These are phyloP conservation scores for Podarcis lilfordi DNA, from an alignment of 2,797 vertebrate species.

Conservation along the genomic window DNA sequence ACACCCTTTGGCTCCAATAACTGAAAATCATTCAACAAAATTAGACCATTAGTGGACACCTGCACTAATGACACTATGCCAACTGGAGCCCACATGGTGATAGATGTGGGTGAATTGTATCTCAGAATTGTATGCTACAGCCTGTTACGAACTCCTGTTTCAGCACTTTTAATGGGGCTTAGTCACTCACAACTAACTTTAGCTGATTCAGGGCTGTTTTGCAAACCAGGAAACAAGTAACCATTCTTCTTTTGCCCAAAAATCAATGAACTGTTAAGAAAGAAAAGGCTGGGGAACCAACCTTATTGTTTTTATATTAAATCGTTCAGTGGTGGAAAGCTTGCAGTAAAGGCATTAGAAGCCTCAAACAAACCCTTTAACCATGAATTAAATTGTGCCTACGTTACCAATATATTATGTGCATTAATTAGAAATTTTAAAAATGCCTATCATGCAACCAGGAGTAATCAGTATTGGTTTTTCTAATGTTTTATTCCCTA, in stretches of 20 bases:
- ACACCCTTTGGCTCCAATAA: no score
- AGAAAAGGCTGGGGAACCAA: slow-evolving; percentile 40
- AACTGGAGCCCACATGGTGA: no score
- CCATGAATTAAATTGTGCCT: slow-evolving; percentile 43
- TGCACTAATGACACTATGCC: no score
- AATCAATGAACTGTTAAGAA: slow-evolving; percentile 30
- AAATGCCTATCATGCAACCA: slow-evolving; percentile 58
- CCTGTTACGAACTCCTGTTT: neutral
- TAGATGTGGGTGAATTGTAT: no score
- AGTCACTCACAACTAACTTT: slow-evolving; percentile 17
- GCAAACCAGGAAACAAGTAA: neutral
- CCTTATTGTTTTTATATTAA: slow-evolving; percentile 56
- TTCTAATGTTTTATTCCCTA: slow-evolving; percentile 66
- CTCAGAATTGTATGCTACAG: no score
- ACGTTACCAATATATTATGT: slow-evolving; percentile 50
- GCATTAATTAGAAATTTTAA: slow-evolving; percentile 57
- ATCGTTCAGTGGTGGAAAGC: slow-evolving; percentile 39
- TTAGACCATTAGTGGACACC: no score
- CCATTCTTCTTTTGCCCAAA: neutral
- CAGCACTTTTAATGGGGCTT: neutral
- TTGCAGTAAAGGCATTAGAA: neutral
- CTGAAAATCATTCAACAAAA: no score
- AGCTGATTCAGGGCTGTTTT: slow-evolving; percentile 11
- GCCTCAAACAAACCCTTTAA: slow-evolving; percentile 62
- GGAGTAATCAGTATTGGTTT: slow-evolving; percentile 53